Evolutionary conservation across 2,888 invertebrate genomes (phyloP).

Genomic region (Osmoderma eremita): DNA sequence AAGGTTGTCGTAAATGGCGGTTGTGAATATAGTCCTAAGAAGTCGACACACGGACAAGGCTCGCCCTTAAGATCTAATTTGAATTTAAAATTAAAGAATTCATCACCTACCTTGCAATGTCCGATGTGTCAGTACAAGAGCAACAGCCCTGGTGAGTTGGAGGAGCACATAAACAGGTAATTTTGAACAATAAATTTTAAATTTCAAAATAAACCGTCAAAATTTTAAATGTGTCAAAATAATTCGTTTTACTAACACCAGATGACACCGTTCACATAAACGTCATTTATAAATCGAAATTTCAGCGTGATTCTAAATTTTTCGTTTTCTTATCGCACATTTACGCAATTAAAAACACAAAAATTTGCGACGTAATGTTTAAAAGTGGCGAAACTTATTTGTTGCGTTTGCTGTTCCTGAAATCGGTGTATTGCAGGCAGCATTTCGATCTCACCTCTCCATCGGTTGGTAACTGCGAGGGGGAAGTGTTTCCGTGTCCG

Average conservation of each 20-base stretch:
- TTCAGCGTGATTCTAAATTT: not conserved
- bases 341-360: not conserved
- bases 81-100: conserved; percentile 74
- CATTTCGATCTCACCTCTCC: conserved; percentile 86
- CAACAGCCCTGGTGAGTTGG: conserved; percentile 76
- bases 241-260: not conserved
- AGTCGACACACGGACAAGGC: conserved; percentile 73
- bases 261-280: no score
- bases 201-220: not conserved
- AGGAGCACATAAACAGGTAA: conserved; percentile 80
- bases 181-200: not conserved
- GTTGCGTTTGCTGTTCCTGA: not conserved
- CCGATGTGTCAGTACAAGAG: conserved; percentile 82
- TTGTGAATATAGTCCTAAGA: conserved; percentile 60
- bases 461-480: conserved; percentile 67
- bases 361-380: not conserved
- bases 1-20: conserved; percentile 60
- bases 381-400: not conserved
- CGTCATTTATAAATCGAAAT: no score
- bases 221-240: conserved; percentile 2
- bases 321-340: not conserved
- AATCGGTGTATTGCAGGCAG: conserved; percentile 64
- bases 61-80: conserved; percentile 78
- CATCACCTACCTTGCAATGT: conserved; percentile 71
- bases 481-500: conserved; percentile 76